These are phyloP conservation scores for Lacanobia wlatinum DNA, from an alignment of 2,888 invertebrate species.

Conservation along the genomic window DNA sequence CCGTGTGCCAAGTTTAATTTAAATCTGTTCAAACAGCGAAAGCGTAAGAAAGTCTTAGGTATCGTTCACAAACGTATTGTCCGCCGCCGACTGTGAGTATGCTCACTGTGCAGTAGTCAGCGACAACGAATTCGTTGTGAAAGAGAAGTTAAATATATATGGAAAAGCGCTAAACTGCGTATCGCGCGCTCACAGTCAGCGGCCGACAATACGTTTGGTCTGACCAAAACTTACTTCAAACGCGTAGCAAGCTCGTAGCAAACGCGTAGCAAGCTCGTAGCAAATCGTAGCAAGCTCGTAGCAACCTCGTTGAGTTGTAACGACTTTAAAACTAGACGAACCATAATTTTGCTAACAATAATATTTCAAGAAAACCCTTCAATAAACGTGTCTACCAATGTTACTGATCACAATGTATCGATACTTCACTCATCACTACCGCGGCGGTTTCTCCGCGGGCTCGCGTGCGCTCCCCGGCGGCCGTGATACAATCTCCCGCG, in stretches of 20 bases:
- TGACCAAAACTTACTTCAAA: no score
- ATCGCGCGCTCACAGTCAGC: no score
- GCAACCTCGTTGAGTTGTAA: neutral
- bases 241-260: conserved; percentile 5
- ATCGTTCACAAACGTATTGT: no score
- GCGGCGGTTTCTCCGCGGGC: conserved; percentile 73
- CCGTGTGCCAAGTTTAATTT: no score
- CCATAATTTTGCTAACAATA: neutral
- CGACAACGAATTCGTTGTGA: no score
- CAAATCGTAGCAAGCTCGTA: neutral
- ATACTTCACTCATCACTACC: conserved; percentile 50
- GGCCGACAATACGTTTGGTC: no score
- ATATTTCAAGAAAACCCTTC: neutral
- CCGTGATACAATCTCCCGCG: conserved; percentile 82
- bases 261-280: conserved; percentile 1
- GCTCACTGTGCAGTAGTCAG: no score
- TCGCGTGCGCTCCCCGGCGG: conserved; percentile 74
- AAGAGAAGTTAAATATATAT: no score
- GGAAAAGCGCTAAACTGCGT: no score
- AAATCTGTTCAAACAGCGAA: no score
- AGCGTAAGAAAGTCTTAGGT: no score
- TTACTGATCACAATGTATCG: conserved; percentile 33
- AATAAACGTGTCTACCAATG: neutral
- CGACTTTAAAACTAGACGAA: neutral
- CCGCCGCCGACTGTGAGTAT: no score